These are phyloP conservation scores for Patella vulgata DNA, from an alignment of 1,140 invertebrate genomes.

Conservation along the genomic window DNA sequence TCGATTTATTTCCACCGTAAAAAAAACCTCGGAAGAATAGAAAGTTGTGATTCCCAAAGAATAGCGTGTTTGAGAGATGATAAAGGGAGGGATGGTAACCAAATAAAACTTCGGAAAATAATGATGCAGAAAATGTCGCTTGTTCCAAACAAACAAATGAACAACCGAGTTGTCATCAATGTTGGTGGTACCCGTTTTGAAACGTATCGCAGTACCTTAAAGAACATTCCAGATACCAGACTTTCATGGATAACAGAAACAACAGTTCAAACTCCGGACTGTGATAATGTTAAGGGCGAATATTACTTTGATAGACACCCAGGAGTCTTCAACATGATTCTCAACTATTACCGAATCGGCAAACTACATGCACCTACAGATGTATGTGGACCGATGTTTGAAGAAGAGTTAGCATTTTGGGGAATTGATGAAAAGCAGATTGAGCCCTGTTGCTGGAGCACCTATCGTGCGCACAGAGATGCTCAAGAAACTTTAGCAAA, in stretches of 20 bases:
- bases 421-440: constrained; percentile 66
- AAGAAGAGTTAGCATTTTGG: constrained; percentile 67
- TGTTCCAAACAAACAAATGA: constrained; percentile 18
- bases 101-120: constrained; percentile 18
- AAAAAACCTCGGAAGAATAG: background rate
- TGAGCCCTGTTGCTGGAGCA: constrained; percentile 65
- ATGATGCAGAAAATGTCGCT: constrained; percentile 41
- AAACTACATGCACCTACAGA: constrained; percentile 63
- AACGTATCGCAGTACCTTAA: constrained; percentile 80
- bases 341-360: constrained; percentile 66
- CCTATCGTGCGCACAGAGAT: constrained; percentile 58
- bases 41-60: background rate
- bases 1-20: too few relatives aligned
- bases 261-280: constrained; percentile 56
- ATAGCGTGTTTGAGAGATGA: constrained; percentile 1
- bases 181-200: constrained; percentile 96
- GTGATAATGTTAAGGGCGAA: constrained; percentile 59
- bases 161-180: constrained; percentile 84
- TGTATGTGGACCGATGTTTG: constrained; percentile 65
- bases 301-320: constrained; percentile 67
- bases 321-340: constrained; percentile 64
- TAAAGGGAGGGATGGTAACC: constrained; percentile 3
- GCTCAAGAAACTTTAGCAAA: constrained; percentile 63
- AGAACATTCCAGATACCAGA: constrained; percentile 64
- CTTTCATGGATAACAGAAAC: constrained; percentile 62